Conservation (phyloP, 2,113 vertebrate genomes). For the Sarotherodon lohbergeri region DNA sequence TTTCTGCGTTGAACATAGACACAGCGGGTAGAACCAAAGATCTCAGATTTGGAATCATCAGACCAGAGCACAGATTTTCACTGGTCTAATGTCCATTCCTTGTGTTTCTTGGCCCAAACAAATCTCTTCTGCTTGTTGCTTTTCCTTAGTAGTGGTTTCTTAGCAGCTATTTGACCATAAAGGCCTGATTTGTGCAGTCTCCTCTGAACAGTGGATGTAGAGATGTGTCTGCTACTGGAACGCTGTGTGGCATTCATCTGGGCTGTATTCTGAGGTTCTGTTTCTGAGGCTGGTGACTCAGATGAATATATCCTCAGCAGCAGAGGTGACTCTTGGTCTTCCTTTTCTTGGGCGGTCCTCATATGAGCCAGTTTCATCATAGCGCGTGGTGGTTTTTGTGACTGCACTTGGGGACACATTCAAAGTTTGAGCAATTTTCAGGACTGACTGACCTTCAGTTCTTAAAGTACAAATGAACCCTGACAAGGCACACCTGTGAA, state of each 20-base stretch:
- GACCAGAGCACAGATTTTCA: fast-evolving
- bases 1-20: background rate
- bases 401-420: background rate
- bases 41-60: background rate
- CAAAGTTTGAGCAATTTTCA: background rate
- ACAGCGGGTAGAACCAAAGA: fast-evolving
- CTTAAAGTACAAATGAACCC: background rate
- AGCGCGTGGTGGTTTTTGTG: background rate
- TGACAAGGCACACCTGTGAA: background rate
- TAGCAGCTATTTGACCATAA: background rate
- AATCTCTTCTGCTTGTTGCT: background rate
- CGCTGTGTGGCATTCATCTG: fast-evolving
- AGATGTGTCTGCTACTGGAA: fast-evolving
- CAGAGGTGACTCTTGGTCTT: background rate
- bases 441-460: background rate
- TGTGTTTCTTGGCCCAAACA: background rate
- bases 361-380: background rate
- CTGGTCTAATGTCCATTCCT: background rate
- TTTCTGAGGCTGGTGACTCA: background rate
- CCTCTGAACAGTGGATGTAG: background rate
- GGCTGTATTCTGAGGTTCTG: background rate
- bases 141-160: background rate
- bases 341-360: background rate
- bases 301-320: background rate
- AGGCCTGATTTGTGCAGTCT: background rate